Evolutionary conservation across 2,797 vertebrate species (phyloP), one percentile per base, ranked within the genome.

Genomic region (Cyclura pinguis): DNA sequence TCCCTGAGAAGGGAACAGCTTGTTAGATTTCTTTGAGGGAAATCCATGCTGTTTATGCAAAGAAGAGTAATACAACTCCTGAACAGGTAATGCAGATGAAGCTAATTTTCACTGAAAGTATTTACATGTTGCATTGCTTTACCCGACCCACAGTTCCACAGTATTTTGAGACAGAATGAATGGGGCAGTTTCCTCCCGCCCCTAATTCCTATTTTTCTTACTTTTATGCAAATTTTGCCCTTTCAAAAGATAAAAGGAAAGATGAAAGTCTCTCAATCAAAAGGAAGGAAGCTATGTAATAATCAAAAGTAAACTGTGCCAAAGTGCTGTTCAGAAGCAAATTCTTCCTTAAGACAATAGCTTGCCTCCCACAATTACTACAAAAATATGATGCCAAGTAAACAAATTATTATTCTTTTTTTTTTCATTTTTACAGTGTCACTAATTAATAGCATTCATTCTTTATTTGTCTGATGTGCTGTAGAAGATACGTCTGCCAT

Each of bases 181-280:
- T 8, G 59, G 77, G 24, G 0, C 0, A 47, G 52, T 90, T 89
- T 59, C 85, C 81, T 57, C 13, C 24, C 42, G 84, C 1, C 52
- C 62, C 88, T 0, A 0, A 57, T 29, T 80, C 81, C n/a, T 42
- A 64, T 76, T 59, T 32, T 69, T 73, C 22, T 12, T 87, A 87
- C 64, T 77, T 50, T 0, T 52, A 90, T 83, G 35, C 1, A 47
- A 14, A 86, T 73, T 67, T 32, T 69, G 64, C 74, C 47, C 47
- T 91, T 91, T 80, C 42, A 6, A 88, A 87, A 92, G 86, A 57
- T 86, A 86, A 80, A 89, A 90, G 74, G 38, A 55, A 13, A 93
- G 47, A 86, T 85, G 73, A 88, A 84, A 92, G 80, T 42, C 35
- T 88, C 38, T 35, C 85, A 47, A 88, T 52, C 67, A 55, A 85